A percentile compares a stretch with the other conserved stretches of the same genome.
Evolutionary conservation across 2,888 invertebrate species (phyloP).

Genomic region (Cephonodes hylas): DNA sequence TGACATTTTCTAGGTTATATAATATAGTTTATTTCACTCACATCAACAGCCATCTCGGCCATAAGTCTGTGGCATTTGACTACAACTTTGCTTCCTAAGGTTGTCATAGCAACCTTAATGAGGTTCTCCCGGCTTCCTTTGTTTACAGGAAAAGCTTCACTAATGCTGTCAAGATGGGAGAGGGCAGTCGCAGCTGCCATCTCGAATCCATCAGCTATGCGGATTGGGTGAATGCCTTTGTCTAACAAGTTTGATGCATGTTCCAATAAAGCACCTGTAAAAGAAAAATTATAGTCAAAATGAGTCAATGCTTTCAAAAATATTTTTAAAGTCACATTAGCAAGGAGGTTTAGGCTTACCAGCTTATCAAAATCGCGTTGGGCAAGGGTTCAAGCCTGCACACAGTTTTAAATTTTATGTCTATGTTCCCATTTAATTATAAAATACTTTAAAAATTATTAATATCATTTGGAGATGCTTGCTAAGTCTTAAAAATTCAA

Average conservation of each 20-base stretch:
- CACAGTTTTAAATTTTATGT: too few species aligned
- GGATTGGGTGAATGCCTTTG: constrained; percentile 98
- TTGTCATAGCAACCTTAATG: constrained; percentile 98
- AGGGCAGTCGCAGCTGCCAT: constrained; percentile 95
- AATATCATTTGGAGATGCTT: too few species aligned
- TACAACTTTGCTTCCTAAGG: constrained; percentile 98
- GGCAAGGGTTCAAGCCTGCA: too few species aligned
- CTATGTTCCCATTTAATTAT: too few species aligned
- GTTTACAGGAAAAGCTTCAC: constrained; percentile 94
- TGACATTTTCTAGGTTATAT: too few species aligned
- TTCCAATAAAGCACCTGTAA: constrained; percentile 92
- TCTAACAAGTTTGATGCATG: constrained; percentile 96
- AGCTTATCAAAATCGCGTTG: too few species aligned
- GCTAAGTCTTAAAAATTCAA: too few species aligned
- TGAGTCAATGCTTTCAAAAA: too few species aligned
- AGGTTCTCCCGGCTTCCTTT: constrained; percentile 91
- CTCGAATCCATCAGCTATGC: constrained; percentile 99
- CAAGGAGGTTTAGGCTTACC: too few species aligned
- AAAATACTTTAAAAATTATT: too few species aligned
- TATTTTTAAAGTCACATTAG: too few species aligned
- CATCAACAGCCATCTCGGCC: constrained; percentile 97
- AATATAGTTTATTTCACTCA: constrained; percentile 46
- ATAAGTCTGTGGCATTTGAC: constrained; percentile 98
- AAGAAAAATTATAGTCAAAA: neutral
- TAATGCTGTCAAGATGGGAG: constrained; percentile 91